Evolutionary conservation across 2,113 vertebrate species (phyloP), one percentile per base, ranked within the genome.

Genomic region (Struthidea cinerea): DNA sequence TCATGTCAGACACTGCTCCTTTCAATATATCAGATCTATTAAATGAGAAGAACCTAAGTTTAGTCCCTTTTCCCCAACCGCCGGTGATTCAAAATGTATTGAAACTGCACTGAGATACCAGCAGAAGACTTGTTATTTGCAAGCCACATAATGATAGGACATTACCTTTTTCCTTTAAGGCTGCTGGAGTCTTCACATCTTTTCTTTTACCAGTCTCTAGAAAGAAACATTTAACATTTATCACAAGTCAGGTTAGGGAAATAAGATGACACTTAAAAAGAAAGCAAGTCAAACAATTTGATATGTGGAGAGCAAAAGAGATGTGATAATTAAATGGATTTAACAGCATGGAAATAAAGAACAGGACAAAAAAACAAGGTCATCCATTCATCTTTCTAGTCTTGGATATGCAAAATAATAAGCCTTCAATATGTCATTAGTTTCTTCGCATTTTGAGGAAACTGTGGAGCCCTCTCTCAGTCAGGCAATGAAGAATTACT

Each of bases 131-230:
- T 32, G 56, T 84, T 91, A 84, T 91, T 80, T 79, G 61, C 30
- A 37, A 89, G 26, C 2, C 33, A 94, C 75, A 71, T 93, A 42
- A 84, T 87, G 73, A 82, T 74, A 67, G 37, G 41, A 32, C 80
- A 49, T 97, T 98, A 98, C 97, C 97, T 96, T 97, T 98, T 77
- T 97, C 95, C 75, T 97, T 98, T 87, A 91, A 71, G 46, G 77
- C 65, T 95, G 82, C 55, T 91, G 94, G 77, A 93, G 87, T 26
- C 69, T 97, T 98, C 63, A 82, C 67, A 85, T 98, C 97, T 97
- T 97, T 98, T 67, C 42, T 96, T 81, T 97, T 98, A 90, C 26
- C 46, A 78, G 53, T 46, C 17, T 97, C 98, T 98, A 79, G 74
- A 96, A 97, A 97, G 82, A 97, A 97, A 96, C 28, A 96, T 87